Conservation (phyloP, 1,140 invertebrate species). For the Euglossa dilemma region DNA sequence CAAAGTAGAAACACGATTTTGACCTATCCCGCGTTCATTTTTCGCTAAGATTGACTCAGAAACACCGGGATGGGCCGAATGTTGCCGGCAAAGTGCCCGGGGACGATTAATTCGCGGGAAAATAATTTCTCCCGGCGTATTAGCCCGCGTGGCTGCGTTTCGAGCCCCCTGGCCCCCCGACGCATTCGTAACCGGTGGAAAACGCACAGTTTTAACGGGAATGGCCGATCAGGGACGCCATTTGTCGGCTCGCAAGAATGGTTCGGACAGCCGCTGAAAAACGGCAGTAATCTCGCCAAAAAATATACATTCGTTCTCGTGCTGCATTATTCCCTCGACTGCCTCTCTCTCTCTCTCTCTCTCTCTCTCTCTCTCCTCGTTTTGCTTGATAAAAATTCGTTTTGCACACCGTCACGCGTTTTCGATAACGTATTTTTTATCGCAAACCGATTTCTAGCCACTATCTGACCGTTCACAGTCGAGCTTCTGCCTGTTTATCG, state of each 20-base stretch:
- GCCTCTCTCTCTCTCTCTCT: not conserved
- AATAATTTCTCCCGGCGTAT: conserved; percentile 46
- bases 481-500: not conserved
- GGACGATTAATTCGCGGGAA: conserved; percentile 45
- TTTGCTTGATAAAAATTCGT: conserved; percentile 41
- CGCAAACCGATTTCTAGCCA: conserved; percentile 4
- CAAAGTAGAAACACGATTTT: too few species aligned
- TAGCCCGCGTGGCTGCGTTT: conserved; percentile 5
- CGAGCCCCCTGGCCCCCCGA: not conserved
- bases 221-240: conserved; percentile 71
- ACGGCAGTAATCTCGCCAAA: conserved; percentile 66
- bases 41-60: too few species aligned
- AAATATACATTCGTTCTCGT: conserved; percentile 61
- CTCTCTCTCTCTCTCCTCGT: not conserved
- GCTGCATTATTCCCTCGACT: conserved; percentile 40
- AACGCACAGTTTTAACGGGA: conserved; percentile 63
- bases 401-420: not conserved
- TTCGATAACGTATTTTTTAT: conserved; percentile 11
- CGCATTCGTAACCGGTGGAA: conserved; percentile 61
- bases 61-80: conserved; percentile 12
- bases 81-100: not conserved
- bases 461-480: too few species aligned
- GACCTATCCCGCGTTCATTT: too few species aligned
- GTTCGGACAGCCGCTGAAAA: conserved; percentile 61
- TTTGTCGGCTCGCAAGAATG: conserved; percentile 67